Percentiles rank a stretch among this genome's conserved stretches.
Evolutionary conservation across 1,140 invertebrate species (phyloP).

Genomic region (Neuroterus valhalla): DNA sequence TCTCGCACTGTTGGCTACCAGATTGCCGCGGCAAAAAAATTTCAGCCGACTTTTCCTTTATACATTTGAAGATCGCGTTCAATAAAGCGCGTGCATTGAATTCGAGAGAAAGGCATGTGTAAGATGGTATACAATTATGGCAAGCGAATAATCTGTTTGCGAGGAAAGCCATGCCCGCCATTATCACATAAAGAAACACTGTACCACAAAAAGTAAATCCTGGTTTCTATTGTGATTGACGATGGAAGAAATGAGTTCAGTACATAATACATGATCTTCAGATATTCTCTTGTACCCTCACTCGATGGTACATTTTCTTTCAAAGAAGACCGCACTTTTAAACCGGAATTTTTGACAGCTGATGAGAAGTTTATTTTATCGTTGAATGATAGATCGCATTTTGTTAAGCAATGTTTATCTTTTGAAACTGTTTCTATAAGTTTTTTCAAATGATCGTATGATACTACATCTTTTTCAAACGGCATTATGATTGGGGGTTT

Average conservation of each 20-base stretch:
- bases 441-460: conserved; percentile 37
- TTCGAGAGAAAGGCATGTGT: too few species aligned
- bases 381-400: conserved; percentile 38
- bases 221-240: too few species aligned
- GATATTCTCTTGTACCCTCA: conserved; percentile 35
- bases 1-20: too few species aligned
- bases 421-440: conserved; percentile 33
- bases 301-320: conserved; percentile 28
- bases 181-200: too few species aligned
- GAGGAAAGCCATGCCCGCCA: too few species aligned
- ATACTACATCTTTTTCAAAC: conserved; percentile 34
- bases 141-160: not conserved
- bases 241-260: conserved; percentile 33
- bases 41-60: too few species aligned
- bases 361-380: not conserved
- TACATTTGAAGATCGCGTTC: too few species aligned
- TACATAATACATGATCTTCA: conserved; percentile 38
- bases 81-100: too few species aligned
- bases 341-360: too few species aligned
- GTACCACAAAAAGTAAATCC: too few species aligned
- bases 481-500: conserved; percentile 44
- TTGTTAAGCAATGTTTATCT: conserved; percentile 44
- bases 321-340: too few species aligned
- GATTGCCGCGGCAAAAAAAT: too few species aligned
- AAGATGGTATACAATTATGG: not conserved